Evolutionary conservation across 2,113 vertebrate genomes (phyloP), one percentile per base, ranked within the genome.

Genomic region (Phalacrocorax pelagicus): DNA sequence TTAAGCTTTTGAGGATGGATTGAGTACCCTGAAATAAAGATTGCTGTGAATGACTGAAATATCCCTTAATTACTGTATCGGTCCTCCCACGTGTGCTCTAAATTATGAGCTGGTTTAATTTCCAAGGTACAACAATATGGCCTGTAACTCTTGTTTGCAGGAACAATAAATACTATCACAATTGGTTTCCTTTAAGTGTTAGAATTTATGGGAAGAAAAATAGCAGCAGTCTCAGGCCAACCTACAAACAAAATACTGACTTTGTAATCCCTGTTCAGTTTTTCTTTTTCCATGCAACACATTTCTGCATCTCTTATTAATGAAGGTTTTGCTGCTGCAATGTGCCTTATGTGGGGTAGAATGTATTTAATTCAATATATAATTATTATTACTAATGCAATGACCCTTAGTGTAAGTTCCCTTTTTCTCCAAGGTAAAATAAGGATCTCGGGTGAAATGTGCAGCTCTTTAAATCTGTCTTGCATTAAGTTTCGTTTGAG

Each of bases 361-460:
- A 85, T 42, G 49, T 72, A 81, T 91, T 90, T 90, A 69, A 95
- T 92, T 90, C 1, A 0, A 52, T 82, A 69, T 40, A n/a, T 51
- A 46, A 79, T 93, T 92, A 93, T 77, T 81, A 71, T 67, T 94
- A 71, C 72, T 94, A 95, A 91, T 42, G 26, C 81, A 92, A 10
- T 51, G 65, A 75, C 87, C 61, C 67, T 81, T 30, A 88, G 30
- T 51, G 42, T 62, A 94, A 81, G 22, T 42, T 75, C 86, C 38
- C 58, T 70, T 87, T 94, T 89, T 87, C 78, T 95, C 66, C 51
- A 82, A 73, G 42, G 74, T 75, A 95, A 96, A 92, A 69, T 55
- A 77, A 1, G 0, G 22, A 82, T 94, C 84, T 94, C 69, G 61
- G 71, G 78, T 97, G 86, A 90, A 92, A 80, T 18, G 34, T 57